Percentiles rank a stretch among this genome's conserved stretches.
Evolutionary conservation across 1,140 invertebrate genomes (phyloP).

Genomic region (Pararge aegeria): DNA sequence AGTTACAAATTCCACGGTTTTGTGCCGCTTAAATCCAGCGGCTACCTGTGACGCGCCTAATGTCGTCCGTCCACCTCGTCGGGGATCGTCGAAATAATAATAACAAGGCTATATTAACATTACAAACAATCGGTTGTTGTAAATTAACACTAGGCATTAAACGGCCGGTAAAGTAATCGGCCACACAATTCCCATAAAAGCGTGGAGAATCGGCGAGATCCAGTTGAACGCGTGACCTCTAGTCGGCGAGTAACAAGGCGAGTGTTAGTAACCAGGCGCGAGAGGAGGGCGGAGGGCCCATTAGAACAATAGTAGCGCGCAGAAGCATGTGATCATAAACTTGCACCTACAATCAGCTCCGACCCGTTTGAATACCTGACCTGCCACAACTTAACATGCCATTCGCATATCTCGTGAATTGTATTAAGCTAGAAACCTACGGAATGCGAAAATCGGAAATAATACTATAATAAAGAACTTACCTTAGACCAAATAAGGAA

Average conservation of each 20-base stretch:
- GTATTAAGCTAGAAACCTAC: not conserved
- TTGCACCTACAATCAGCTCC: conserved; percentile 55
- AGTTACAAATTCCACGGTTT: too few species aligned
- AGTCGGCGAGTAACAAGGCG: conserved; percentile 52
- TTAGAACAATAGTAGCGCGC: conserved; percentile 68
- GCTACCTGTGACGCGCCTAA: too few species aligned
- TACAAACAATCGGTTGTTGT: conserved; percentile 32
- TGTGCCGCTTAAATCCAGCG: too few species aligned
- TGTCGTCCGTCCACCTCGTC: too few species aligned
- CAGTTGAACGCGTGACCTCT: conserved; percentile 58
- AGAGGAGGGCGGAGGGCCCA: conserved; percentile 46
- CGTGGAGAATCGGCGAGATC: conserved; percentile 57
- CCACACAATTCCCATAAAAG: conserved; percentile 50
- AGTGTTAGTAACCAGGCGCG: conserved; percentile 43
- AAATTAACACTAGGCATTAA: conserved; percentile 41
- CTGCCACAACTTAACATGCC: conserved; percentile 42
- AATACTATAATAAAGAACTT: not conserved
- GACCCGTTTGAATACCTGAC: conserved; percentile 54
- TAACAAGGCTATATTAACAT: not conserved
- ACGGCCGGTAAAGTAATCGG: conserved; percentile 43
- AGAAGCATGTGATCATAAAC: conserved; percentile 69
- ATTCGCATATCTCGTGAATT: conserved; percentile 11
- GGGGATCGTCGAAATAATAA: too few species aligned
- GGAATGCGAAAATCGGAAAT: not conserved
- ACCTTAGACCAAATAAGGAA: too few species aligned